Evolutionary conservation across 2,797 vertebrate species (phyloP).

Genomic region (Xenops minutus): DNA sequence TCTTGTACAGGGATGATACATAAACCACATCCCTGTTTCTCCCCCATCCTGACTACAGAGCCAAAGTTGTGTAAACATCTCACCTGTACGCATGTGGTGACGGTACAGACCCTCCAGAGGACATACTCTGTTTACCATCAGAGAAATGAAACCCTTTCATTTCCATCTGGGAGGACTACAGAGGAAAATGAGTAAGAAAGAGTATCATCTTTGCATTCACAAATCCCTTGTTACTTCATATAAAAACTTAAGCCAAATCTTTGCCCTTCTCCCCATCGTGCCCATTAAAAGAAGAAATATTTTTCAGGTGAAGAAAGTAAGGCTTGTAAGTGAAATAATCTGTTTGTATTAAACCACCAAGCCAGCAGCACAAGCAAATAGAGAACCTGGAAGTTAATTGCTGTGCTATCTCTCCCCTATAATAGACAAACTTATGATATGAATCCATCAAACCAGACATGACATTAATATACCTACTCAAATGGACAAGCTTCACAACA

Average conservation of each 20-base stretch:
- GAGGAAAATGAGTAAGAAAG: neutral
- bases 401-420: constrained; percentile 34
- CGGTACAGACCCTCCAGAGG: constrained; percentile 79
- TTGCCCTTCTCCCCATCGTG: neutral
- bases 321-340: constrained; percentile 9
- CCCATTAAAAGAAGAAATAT: neutral
- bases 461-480: constrained; percentile 64
- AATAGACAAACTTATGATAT: constrained; percentile 27
- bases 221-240: neutral
- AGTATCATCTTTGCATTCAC: neutral
- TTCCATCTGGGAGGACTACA: constrained; percentile 92
- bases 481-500: constrained; percentile 62
- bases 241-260: neutral
- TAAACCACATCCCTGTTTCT: neutral
- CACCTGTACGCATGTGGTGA: constrained; percentile 89
- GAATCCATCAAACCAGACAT: constrained; percentile 58
- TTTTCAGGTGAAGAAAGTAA: constrained; percentile 38
- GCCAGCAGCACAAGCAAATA: constrained; percentile 41
- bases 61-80: neutral
- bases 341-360: constrained; percentile 14
- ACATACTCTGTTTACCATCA: constrained; percentile 89
- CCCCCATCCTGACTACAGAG: neutral
- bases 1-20: neutral
- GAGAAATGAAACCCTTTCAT: constrained; percentile 97
- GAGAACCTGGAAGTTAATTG: constrained; percentile 34